These are phyloP conservation scores for Listronotus bonariensis DNA, from an alignment of 1,140 invertebrate species.

Conservation along the genomic window DNA sequence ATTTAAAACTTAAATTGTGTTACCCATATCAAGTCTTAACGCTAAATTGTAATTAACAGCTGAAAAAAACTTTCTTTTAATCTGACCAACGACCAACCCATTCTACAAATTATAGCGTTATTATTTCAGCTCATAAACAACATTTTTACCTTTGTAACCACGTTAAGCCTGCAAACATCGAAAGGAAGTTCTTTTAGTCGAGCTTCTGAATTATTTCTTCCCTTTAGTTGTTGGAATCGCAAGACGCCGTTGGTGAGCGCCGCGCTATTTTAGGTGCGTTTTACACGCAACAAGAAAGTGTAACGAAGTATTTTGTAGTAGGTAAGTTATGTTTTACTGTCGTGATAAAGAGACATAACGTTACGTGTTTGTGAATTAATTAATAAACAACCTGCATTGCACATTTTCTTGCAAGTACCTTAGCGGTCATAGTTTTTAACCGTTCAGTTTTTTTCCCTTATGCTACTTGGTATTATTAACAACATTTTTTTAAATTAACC, in stretches of 20 bases:
- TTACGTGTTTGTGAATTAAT: too few species aligned
- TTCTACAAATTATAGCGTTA: slow-evolving; percentile 1
- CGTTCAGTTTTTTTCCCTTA: too few species aligned
- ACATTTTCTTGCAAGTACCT: too few species aligned
- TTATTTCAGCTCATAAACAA: slow-evolving; percentile 22
- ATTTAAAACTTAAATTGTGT: background rate
- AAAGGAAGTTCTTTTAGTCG: slow-evolving; percentile 27
- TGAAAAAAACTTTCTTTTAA: too few species aligned
- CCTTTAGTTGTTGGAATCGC: slow-evolving; percentile 19
- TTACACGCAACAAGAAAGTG: slow-evolving; percentile 20
- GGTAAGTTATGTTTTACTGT: background rate
- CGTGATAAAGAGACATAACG: slow-evolving; percentile 2
- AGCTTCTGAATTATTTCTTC: slow-evolving; percentile 35
- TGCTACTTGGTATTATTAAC: too few species aligned
- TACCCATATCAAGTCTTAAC: background rate
- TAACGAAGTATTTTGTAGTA: background rate
- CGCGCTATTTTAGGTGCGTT: slow-evolving; percentile 23
- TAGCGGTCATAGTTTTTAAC: too few species aligned
- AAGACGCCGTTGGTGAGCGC: slow-evolving; percentile 29
- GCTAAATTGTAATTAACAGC: background rate
- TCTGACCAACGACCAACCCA: background rate
- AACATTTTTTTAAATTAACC: too few species aligned
- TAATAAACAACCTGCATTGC: too few species aligned
- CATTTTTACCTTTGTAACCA: slow-evolving; percentile 1
- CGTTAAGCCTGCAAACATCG: background rate